Evolutionary conservation across 2,888 invertebrate genomes (phyloP).

Genomic region (Selenia dentaria): DNA sequence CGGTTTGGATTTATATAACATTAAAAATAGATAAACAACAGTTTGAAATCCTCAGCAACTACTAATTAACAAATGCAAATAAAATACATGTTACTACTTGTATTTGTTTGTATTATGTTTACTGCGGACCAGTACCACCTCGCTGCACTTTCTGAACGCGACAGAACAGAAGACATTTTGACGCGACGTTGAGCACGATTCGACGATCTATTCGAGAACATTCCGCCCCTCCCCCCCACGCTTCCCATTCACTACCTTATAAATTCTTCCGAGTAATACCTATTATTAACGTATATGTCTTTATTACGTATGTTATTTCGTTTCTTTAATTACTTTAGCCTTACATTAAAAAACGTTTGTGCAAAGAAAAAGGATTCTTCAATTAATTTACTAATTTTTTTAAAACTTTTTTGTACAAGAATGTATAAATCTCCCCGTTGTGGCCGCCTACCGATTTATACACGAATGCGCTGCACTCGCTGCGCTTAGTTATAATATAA

Average conservation of each 20-base stretch:
- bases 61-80: too few relatives aligned
- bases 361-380: constrained; percentile 61
- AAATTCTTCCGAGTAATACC: constrained; percentile 78
- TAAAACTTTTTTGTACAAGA: constrained; percentile 71
- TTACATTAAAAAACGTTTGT: constrained; percentile 70
- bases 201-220: constrained; percentile 26
- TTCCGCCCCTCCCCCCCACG: constrained; percentile 23
- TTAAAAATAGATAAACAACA: too few relatives aligned
- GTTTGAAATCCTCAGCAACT: too few relatives aligned
- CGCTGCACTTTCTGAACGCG: not conserved
- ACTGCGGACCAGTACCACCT: too few relatives aligned
- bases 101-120: too few relatives aligned
- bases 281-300: constrained; percentile 83
- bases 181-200: constrained; percentile 35
- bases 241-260: constrained; percentile 52
- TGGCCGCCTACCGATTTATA: constrained; percentile 21
- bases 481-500: not conserved
- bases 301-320: constrained; percentile 84
- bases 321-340: constrained; percentile 60
- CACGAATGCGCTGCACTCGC: constrained; percentile 8
- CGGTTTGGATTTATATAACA: too few relatives aligned
- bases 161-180: constrained; percentile 1
- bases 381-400: constrained; percentile 42
- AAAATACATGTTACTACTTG: too few relatives aligned
- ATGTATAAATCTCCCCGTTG: constrained; percentile 38